Base-by-base conservation (phyloP, 2,113 vertebrate species). In the Peromyscus polionotus region DNA sequence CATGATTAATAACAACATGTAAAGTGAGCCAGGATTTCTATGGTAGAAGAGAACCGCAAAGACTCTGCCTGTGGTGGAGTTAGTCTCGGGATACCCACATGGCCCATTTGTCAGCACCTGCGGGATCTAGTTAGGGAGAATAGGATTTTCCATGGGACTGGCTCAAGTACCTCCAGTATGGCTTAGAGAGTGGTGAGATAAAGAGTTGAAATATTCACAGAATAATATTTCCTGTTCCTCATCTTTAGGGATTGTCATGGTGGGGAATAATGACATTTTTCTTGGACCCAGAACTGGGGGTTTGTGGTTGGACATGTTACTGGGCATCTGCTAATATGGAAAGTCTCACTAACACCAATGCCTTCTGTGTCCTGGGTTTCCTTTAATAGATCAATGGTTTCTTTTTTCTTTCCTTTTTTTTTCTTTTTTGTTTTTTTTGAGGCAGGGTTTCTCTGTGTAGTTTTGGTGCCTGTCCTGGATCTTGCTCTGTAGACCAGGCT, bases 1-100 rank as follows among this genome's bases (percentile, higher is more conserved):
- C 31, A 42, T 93, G 94, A 97, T 96, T 96, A 81, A 88, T 95
- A 93, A 67, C 81, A 86, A 80, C 57, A 22, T 54, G 28, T 14
- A 11, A 88, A 90, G 61, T 4, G 63, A 76, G 48, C 75, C 39
- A 54, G n/a, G 45, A 65, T 94, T 91, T 70, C 75, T n/a, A 36
- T 0, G 12, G 57, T 51, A 39, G 48, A 19, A 88, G 80, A 77
- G 54, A 83, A 51, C 73, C 24, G 28, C 73, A 14, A 39, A 36
- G 51, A 9, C 4, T 51, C 59, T 57, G 51, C 70, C 39, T 51
- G 54, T 39, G 17, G 0, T 45, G 16, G 39, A 73, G 61, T 61
- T 24, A 2, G 42, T 73, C 51, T 91, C 61, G 0, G 31, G 81
- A n/a, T 63, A 7, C 31, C 22, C 54, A 3, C 26, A 16, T 14